These are phyloP conservation scores for Etheostoma spectabile DNA, from an alignment of 2,113 vertebrate genomes.

Conservation along the genomic window DNA sequence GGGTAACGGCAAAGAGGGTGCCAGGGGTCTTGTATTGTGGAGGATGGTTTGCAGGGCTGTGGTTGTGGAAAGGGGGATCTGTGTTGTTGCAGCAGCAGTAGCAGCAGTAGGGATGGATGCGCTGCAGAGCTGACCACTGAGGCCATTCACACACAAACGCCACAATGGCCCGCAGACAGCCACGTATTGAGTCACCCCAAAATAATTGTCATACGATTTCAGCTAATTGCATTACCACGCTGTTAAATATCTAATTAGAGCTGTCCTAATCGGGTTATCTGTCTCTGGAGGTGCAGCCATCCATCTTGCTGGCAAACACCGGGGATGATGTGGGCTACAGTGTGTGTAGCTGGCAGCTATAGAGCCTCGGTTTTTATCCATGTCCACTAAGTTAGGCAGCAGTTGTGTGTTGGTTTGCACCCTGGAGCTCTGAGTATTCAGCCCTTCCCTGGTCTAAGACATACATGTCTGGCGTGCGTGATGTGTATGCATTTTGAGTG, in stretches of 20 bases:
- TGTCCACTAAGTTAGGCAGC: slow-evolving; percentile 48
- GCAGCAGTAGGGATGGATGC: slow-evolving; percentile 79
- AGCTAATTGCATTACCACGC: slow-evolving; percentile 43
- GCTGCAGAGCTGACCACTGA: slow-evolving; percentile 79
- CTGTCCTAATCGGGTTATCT: slow-evolving; percentile 61
- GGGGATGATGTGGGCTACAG: neutral
- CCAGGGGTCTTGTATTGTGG: slow-evolving; percentile 36
- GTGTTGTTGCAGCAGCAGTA: slow-evolving; percentile 64
- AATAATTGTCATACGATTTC: slow-evolving; percentile 47
- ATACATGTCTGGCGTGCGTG: slow-evolving; percentile 37
- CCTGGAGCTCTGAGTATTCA: slow-evolving; percentile 14
- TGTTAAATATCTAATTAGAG: slow-evolving; percentile 57
- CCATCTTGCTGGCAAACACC: slow-evolving; percentile 66
- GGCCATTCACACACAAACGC: slow-evolving; percentile 63
- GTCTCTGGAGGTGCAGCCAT: slow-evolving; percentile 66
- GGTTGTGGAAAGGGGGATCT: slow-evolving; percentile 65
- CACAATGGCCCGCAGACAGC: slow-evolving; percentile 56
- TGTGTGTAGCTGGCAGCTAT: slow-evolving; percentile 2
- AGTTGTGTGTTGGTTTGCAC: slow-evolving; percentile 35
- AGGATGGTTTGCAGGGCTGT: slow-evolving; percentile 74
- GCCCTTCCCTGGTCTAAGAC: neutral
- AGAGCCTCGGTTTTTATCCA: slow-evolving; percentile 6
- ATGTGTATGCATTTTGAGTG: slow-evolving; percentile 43
- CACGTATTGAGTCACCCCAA: slow-evolving; percentile 48
- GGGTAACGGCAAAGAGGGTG: neutral